Conservation (phyloP, 2,797 vertebrate genomes). For the Syngnathus rostellatus region DNA sequence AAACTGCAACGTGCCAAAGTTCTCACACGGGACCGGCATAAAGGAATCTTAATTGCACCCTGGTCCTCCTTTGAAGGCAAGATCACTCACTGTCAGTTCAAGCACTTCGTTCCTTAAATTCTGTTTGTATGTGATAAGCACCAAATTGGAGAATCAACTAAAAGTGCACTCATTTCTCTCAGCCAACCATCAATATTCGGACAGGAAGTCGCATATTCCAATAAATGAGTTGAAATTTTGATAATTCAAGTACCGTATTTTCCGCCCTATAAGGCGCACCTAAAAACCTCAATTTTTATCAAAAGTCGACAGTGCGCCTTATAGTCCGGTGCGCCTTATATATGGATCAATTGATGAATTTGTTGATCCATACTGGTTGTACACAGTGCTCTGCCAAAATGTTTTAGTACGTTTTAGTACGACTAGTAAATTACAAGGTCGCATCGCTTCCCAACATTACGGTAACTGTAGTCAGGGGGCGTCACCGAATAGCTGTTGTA, state of each 20-base stretch:
- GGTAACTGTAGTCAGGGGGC: too few relatives aligned
- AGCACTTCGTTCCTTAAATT: not conserved
- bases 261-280: too few relatives aligned
- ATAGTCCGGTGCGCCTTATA: too few relatives aligned
- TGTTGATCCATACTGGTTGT: too few relatives aligned
- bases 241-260: not conserved
- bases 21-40: constrained; percentile 59
- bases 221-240: not conserved
- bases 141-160: not conserved
- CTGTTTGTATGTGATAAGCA: not conserved
- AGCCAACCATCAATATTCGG: not conserved
- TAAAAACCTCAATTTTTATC: too few relatives aligned
- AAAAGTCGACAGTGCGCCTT: too few relatives aligned
- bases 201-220: not conserved
- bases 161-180: not conserved
- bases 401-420: too few relatives aligned
- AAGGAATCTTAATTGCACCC: constrained; percentile 48
- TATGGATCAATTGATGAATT: too few relatives aligned
- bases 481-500: too few relatives aligned
- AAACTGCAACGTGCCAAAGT: constrained; percentile 57
- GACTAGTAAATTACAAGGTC: too few relatives aligned
- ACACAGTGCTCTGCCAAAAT: too few relatives aligned
- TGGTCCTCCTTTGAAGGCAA: constrained; percentile 55
- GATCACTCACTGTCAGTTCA: constrained; percentile 39
- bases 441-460: too few relatives aligned